Percentiles rank a stretch among this genome's conserved stretches.
Evolutionary conservation across 2,113 vertebrate genomes (phyloP).

Genomic region (Chelonoidis abingdonii): DNA sequence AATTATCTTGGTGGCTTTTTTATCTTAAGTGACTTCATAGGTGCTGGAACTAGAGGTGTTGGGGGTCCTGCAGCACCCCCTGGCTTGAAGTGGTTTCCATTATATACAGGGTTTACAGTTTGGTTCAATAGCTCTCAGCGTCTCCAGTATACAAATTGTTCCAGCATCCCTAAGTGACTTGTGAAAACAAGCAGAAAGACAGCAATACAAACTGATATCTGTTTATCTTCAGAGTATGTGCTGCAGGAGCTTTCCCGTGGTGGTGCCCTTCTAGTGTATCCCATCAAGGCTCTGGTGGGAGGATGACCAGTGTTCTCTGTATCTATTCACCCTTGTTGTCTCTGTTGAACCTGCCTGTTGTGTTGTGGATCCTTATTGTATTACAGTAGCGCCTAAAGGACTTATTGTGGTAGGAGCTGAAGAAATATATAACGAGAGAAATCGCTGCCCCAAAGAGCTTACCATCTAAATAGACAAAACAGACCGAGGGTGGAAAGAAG

Average conservation of each 20-base stretch:
- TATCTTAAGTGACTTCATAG: neutral
- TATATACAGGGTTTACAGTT: too few species aligned
- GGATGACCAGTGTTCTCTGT: neutral
- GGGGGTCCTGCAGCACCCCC: too few species aligned
- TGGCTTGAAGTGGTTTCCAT: too few species aligned
- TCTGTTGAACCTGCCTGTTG: neutral
- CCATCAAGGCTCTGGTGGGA: neutral
- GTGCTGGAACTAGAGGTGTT: too few species aligned
- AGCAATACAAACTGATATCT: neutral
- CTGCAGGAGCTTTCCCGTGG: neutral
- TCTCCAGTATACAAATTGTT: too few species aligned
- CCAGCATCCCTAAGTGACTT: neutral
- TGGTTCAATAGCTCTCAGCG: too few species aligned
- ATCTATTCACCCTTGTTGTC: neutral
- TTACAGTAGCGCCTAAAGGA: neutral
- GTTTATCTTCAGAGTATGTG: neutral
- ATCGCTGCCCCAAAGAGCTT: neutral
- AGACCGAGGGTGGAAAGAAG: neutral
- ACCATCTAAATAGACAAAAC: neutral
- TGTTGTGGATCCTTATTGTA: neutral
- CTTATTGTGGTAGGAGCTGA: neutral
- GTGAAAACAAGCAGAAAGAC: neutral
- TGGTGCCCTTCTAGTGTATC: neutral
- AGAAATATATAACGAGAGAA: slow-evolving; percentile 10
- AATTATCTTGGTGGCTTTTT: neutral